A percentile compares a stretch with the other conserved stretches of the same genome.
These are phyloP conservation scores for Gymnocheta viridis DNA, from an alignment of 2,888 invertebrate species.

Conservation along the genomic window DNA sequence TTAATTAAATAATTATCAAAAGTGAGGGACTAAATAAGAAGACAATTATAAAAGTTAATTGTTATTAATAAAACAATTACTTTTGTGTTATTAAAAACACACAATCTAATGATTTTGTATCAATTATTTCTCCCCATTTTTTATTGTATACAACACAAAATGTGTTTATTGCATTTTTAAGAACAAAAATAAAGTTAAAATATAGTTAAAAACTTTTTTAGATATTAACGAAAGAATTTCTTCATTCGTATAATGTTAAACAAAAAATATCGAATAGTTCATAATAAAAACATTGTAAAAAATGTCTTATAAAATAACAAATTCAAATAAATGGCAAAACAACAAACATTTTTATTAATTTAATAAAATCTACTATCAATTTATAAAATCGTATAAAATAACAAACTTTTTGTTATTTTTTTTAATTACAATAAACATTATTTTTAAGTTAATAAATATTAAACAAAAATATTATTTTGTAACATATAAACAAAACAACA, in stretches of 20 bases:
- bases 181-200: neutral
- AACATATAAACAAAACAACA: conserved; percentile 53
- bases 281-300: conserved; percentile 53
- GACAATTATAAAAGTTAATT: too few relatives aligned
- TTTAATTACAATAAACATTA: conserved; percentile 30
- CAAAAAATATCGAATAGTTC: conserved; percentile 44
- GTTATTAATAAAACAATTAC: too few relatives aligned
- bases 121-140: neutral
- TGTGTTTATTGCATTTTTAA: conserved; percentile 36
- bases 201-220: conserved; percentile 22
- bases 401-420: conserved; percentile 56
- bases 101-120: neutral
- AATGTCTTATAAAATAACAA: conserved; percentile 26
- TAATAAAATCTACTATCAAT: conserved; percentile 30
- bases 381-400: conserved; percentile 37
- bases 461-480: conserved; percentile 59
- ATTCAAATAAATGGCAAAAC: conserved; percentile 46
- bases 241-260: conserved; percentile 25
- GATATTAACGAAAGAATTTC: conserved; percentile 6
- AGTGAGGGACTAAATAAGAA: too few relatives aligned
- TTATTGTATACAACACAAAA: too few relatives aligned
- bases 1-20: too few relatives aligned
- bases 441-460: conserved; percentile 37
- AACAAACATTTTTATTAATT: conserved; percentile 42
- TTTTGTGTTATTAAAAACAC: too few relatives aligned